These are phyloP conservation scores for Ammodytes dubius DNA, from an alignment of 2,113 vertebrate species.

Conservation along the genomic window DNA sequence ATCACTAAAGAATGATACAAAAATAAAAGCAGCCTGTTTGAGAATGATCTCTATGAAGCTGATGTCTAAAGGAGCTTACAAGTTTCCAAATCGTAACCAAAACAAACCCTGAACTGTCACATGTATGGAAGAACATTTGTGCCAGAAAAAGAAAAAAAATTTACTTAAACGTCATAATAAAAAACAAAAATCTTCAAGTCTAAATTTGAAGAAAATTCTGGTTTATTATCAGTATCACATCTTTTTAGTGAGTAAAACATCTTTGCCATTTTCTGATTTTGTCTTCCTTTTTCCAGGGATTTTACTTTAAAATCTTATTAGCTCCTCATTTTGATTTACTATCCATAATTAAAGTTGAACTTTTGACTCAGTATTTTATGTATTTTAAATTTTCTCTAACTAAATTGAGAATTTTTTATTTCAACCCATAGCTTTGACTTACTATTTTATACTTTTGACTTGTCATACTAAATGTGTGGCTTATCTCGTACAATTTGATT, in stretches of 20 bases:
- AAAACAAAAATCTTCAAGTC: not conserved
- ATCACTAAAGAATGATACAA: not conserved
- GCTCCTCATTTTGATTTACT: not conserved
- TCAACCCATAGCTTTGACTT: not conserved
- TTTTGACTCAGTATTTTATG: not conserved
- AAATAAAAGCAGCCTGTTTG: not conserved
- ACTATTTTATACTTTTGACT: not conserved
- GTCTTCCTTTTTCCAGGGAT: not conserved
- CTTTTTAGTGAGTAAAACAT: not conserved
- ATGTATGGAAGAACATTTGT: not conserved
- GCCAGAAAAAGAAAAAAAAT: not conserved
- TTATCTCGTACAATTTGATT: no score
- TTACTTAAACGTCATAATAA: not conserved
- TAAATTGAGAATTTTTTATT: not conserved
- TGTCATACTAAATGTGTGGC: not conserved
- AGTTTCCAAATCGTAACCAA: not conserved
- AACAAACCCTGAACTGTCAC: not conserved
- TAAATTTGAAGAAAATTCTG: not conserved
- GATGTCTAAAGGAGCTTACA: not conserved
- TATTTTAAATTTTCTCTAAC: not conserved
- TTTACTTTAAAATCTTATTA: not conserved
- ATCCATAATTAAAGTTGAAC: not conserved
- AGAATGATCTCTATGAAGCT: not conserved
- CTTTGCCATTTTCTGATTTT: no score
- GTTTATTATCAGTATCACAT: not conserved